A percentile compares a stretch with the other conserved stretches of the same genome.
Conservation (phyloP, 2,113 vertebrate species). For the Psittacula cyanocephala region DNA sequence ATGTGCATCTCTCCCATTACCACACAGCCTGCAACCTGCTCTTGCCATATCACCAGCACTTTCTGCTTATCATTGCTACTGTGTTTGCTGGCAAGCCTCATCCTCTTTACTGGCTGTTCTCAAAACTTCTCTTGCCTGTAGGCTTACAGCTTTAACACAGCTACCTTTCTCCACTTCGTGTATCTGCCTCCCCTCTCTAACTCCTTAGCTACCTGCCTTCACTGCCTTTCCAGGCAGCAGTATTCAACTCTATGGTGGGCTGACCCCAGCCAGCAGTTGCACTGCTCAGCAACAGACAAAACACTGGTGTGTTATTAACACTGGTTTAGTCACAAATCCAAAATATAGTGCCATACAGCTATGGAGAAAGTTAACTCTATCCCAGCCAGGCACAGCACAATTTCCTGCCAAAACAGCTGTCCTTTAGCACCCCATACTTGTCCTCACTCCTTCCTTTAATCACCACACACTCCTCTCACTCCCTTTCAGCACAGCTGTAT, state of each 20-base stretch:
- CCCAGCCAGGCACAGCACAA: background rate
- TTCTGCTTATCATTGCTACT: background rate
- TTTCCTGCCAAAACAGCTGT: background rate
- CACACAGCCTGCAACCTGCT: background rate
- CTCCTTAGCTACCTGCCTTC: background rate
- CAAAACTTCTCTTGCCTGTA: background rate
- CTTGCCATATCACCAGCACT: background rate
- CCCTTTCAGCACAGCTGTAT: background rate
- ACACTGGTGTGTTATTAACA: background rate
- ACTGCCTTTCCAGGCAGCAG: background rate
- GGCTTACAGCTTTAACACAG: background rate
- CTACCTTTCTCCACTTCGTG: background rate
- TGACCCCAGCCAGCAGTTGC: background rate
- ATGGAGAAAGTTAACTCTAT: background rate
- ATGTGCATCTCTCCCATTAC: background rate
- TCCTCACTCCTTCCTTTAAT: background rate
- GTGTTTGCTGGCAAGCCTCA: background rate
- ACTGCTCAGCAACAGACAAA: background rate
- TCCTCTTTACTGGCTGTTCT: background rate
- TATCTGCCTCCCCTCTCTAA: fast-evolving
- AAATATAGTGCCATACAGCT: fast-evolving
- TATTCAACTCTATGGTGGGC: background rate
- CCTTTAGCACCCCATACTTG: background rate
- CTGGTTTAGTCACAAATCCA: background rate
- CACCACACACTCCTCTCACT: background rate